Evolutionary conservation across 2,797 vertebrate species (phyloP).

Genomic region (Apodemus agrarius): DNA sequence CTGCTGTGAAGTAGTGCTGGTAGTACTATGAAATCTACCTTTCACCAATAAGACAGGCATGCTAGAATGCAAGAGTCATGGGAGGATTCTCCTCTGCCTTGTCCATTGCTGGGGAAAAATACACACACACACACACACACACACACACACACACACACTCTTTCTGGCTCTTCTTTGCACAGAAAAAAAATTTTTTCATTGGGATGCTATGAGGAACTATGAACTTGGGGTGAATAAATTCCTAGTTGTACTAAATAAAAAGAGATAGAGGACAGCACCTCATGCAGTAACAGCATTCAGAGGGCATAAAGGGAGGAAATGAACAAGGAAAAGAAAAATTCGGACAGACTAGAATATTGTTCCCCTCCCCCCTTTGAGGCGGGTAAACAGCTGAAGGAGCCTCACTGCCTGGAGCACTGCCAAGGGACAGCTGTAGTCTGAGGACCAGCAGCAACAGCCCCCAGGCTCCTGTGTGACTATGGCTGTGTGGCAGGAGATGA

Average conservation of each 20-base stretch:
- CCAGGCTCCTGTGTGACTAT: background rate
- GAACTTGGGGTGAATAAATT: background rate
- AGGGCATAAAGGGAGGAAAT: background rate
- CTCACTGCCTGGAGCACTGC: background rate
- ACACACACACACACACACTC: background rate
- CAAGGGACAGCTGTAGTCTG: conserved; percentile 4
- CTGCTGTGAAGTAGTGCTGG: background rate
- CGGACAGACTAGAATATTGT: background rate
- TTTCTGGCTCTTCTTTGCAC: too few relatives aligned
- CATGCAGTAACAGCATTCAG: background rate
- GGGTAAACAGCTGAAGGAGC: background rate
- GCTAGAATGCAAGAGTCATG: background rate
- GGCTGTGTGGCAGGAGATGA: background rate
- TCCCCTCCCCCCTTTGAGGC: background rate
- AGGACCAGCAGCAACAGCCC: background rate
- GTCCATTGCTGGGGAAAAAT: background rate
- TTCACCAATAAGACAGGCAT: background rate
- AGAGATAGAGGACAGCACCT: background rate
- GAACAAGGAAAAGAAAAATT: background rate
- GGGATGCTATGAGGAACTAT: background rate
- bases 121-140: too few relatives aligned
- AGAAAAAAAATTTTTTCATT: background rate
- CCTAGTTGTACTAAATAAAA: conserved; percentile 1
- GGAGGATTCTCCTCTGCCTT: background rate
- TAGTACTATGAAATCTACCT: background rate